These are phyloP conservation scores for Bembecia ichneumoniformis DNA, from an alignment of 2,888 invertebrate genomes.

Conservation along the genomic window DNA sequence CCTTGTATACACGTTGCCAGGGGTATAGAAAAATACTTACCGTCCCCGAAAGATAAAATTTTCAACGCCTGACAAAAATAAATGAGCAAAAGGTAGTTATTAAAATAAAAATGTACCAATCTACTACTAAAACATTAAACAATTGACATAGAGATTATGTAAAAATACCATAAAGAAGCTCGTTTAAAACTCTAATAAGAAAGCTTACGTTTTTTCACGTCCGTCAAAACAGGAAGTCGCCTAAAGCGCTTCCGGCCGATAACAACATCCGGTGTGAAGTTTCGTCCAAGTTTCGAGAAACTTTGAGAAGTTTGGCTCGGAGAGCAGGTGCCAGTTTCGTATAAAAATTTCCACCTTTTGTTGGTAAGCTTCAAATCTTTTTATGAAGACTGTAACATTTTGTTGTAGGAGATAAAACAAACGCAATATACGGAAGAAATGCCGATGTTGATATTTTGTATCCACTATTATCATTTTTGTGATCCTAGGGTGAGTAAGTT, in stretches of 20 bases:
- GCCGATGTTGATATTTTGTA: too few relatives aligned
- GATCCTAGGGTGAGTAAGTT: too few relatives aligned
- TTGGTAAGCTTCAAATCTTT: slow-evolving; percentile 29
- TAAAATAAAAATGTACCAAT: neutral
- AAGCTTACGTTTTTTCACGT: slow-evolving; percentile 36
- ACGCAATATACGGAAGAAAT: too few relatives aligned
- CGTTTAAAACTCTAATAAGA: neutral
- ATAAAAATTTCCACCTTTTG: slow-evolving; percentile 64
- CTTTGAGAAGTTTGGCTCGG: slow-evolving; percentile 1
- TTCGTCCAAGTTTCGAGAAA: slow-evolving; percentile 36
- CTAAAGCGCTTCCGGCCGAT: slow-evolving; percentile 71
- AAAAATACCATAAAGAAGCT: neutral
- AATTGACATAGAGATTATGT: slow-evolving; percentile 5
- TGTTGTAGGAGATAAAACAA: slow-evolving; percentile 56
- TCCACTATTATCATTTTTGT: too few relatives aligned
- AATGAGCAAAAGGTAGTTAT: too few relatives aligned
- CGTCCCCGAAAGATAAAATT: too few relatives aligned
- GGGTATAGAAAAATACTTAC: too few relatives aligned
- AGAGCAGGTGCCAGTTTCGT: slow-evolving; percentile 61
- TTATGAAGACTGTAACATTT: slow-evolving; percentile 56
- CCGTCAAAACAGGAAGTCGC: slow-evolving; percentile 68
- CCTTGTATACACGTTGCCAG: too few relatives aligned
- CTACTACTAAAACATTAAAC: slow-evolving; percentile 13
- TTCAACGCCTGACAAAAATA: too few relatives aligned
- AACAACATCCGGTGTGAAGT: slow-evolving; percentile 70